Conservation (phyloP, 2,888 invertebrate genomes). For the Pocota personata region DNA sequence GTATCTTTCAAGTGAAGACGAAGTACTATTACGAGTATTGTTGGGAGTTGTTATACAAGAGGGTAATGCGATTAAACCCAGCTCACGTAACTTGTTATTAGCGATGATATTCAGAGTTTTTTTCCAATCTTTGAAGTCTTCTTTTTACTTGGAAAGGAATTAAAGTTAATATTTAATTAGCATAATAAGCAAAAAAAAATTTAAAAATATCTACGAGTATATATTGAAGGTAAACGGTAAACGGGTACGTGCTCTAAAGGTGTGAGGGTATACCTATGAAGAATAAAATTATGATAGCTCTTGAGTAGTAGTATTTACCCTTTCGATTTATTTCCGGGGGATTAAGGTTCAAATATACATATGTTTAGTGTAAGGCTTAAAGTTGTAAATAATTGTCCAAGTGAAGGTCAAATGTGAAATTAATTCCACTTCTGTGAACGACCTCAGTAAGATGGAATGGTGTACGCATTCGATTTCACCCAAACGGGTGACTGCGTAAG, state of each 20-base stretch:
- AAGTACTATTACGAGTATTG: constrained; percentile 5
- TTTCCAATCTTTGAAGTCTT: not conserved
- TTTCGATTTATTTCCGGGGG: not conserved
- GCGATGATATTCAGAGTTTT: constrained; percentile 13
- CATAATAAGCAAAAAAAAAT: constrained; percentile 32
- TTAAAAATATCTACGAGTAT: not conserved
- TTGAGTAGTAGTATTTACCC: not conserved
- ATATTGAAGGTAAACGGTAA: constrained; percentile 9
- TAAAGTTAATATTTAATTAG: constrained; percentile 24
- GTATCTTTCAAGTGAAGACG: constrained; percentile 18
- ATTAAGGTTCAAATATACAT: not conserved
- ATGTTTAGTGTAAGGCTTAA: not conserved
- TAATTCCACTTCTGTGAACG: not conserved
- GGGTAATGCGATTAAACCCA: constrained; percentile 39
- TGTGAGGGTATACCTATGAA: not conserved
- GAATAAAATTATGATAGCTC: not conserved
- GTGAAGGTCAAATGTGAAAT: not conserved
- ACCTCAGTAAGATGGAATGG: not conserved
- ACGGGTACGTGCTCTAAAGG: constrained; percentile 3
- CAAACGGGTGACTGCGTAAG: not conserved
- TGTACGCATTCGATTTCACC: not conserved
- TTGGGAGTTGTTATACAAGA: constrained; percentile 44
- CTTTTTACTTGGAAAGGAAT: not conserved
- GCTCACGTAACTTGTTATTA: constrained; percentile 34
- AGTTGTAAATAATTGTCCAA: not conserved